A percentile compares a stretch with the other conserved stretches of the same genome.
phyloP scores from a whole-genome alignment of 2,888 invertebrate species.

The Parnassius mnemosyne region DNA sequence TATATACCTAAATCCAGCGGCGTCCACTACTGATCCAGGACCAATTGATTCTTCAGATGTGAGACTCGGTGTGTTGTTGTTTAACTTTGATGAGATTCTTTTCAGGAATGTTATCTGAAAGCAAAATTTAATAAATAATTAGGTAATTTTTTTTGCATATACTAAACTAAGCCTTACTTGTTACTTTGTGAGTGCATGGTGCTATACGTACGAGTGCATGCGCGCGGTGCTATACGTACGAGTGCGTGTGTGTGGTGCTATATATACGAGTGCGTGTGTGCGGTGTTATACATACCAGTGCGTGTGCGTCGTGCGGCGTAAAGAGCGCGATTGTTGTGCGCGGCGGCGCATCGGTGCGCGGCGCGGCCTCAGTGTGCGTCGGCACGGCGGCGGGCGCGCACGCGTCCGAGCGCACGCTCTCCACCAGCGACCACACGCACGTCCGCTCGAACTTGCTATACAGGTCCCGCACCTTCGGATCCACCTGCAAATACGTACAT shows the following conservation, averaged over 20 bases:
- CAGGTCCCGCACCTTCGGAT: slow-evolving; percentile 82
- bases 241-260: no score
- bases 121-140: neutral
- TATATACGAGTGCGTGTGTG: no score
- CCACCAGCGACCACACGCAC: slow-evolving; percentile 88
- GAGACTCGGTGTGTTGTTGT: slow-evolving; percentile 66
- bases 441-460: slow-evolving; percentile 90
- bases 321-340: slow-evolving; percentile 48
- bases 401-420: slow-evolving; percentile 79
- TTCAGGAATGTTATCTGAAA: slow-evolving; percentile 63
- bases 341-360: slow-evolving; percentile 37
- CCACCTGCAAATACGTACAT: slow-evolving; percentile 54
- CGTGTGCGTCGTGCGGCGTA: slow-evolving; percentile 54
- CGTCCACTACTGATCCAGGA: slow-evolving; percentile 41
- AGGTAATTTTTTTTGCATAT: no score
- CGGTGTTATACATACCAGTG: slow-evolving; percentile 7
- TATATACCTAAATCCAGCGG: slow-evolving; percentile 27
- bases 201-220: no score
- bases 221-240: no score
- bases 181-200: no score
- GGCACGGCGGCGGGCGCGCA: slow-evolving; percentile 47
- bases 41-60: slow-evolving; percentile 55
- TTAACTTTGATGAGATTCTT: slow-evolving; percentile 67
- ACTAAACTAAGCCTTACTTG: no score
- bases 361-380: slow-evolving; percentile 39